Evolutionary conservation across 2,113 vertebrate species (phyloP), one percentile per base, ranked within the genome.

Genomic region (Emydocephalus ijimae): DNA sequence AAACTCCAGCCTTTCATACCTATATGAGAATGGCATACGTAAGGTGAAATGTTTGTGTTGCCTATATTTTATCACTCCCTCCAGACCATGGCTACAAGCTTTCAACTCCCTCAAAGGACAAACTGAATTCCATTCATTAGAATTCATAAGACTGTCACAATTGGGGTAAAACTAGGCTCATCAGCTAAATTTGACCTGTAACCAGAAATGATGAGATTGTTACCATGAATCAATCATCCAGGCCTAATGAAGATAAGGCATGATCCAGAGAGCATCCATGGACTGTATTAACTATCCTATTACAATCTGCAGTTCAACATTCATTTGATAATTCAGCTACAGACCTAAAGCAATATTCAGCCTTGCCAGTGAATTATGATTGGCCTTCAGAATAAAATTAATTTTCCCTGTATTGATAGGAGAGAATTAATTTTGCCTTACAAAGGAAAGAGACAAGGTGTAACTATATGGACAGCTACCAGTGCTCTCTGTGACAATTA

Each of bases 331-430:
- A 91, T 20, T 85, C 2, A 45, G 12, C 34, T 56, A 52, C 88
- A 81, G 85, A 90, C 9, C n/a, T 23, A 39, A 87, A 92, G 50
- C 92, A 95, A 94, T 59, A 29, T 23, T 95, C 90, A 93, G 20
- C 48, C 90, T 90, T 61, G 74, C 88, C 55, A 95, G 50, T 21
- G 23, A 69, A 89, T 9, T 56, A 26, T 43, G 39, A 45, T 48
- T 23, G 10, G 56, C 39, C 43, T 43, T 54, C 54, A 24, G 54
- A 34, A 18, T 45, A 74, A 39, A 85, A 85, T 24, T 1, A 57
- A 18, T 18, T 45, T 15, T 86, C 24, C 15, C 48, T 86, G 39
- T 57, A 29, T 20, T 86, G 74, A 39, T 39, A 91, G 59, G 24
- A 1, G 14, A 52, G 23, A 54, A 91, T 56, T 81, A 18, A 55